Percentiles rank a stretch among this genome's conserved stretches.
phyloP scores from a whole-genome alignment of 1,140 invertebrate genomes.

The Cydia amplana region DNA sequence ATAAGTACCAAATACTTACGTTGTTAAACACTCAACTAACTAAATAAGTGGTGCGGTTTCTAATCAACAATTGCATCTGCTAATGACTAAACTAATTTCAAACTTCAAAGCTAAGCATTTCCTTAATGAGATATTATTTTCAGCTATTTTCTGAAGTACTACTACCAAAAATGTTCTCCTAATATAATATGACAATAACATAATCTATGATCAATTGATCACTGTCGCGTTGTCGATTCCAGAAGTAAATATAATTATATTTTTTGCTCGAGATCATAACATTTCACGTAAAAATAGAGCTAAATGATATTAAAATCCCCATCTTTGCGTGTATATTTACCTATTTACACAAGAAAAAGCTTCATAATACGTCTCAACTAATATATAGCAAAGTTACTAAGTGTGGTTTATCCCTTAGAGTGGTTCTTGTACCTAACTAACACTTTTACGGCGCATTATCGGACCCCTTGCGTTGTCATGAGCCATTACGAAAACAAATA shows the following conservation, averaged over 20 bases:
- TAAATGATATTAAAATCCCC: no score
- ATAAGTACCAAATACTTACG: background rate
- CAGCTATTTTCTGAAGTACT: background rate
- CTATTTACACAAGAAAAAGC: no score
- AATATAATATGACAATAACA: no score
- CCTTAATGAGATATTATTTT: background rate
- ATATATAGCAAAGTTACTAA: background rate
- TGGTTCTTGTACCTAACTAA: background rate
- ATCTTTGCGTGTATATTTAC: no score
- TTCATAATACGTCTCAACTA: no score
- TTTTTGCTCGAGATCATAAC: no score
- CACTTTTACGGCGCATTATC: constrained; percentile 11
- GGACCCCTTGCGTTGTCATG: constrained; percentile 9
- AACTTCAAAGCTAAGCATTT: background rate
- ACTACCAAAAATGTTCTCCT: no score
- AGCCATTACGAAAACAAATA: constrained; percentile 5
- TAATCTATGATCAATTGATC: no score
- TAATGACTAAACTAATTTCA: background rate
- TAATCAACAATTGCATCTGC: background rate
- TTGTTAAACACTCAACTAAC: background rate
- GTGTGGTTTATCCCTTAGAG: background rate
- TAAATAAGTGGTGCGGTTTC: background rate
- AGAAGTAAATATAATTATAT: no score
- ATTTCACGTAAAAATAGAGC: no score
- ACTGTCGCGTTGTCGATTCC: no score